phyloP scores from a whole-genome alignment of 2,113 vertebrate genomes.

The Perca flavescens region DNA sequence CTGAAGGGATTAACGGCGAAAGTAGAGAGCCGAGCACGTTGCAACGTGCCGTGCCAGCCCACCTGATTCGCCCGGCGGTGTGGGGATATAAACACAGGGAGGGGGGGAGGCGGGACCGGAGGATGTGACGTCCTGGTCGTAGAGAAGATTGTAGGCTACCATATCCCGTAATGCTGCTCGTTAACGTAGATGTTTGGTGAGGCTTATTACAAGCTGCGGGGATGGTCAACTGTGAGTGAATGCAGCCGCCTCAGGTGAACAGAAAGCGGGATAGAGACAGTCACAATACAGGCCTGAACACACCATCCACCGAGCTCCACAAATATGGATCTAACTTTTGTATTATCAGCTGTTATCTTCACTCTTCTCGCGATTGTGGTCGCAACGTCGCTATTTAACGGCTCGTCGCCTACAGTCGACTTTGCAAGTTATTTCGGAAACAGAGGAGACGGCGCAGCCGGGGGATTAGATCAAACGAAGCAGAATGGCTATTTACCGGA shows the following conservation, averaged over 20 bases:
- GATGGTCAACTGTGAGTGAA: constrained; percentile 31
- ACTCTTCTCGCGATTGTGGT: constrained; percentile 79
- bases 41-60: constrained; percentile 48
- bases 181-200: constrained; percentile 40
- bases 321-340: constrained; percentile 68
- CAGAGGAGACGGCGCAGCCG: neutral
- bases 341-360: constrained; percentile 68
- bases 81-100: neutral
- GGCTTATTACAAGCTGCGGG: constrained; percentile 40
- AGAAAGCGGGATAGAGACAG: neutral
- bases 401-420: constrained; percentile 39
- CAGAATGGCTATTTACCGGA: constrained; percentile 63
- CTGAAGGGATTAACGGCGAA: constrained; percentile 65
- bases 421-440: constrained; percentile 37
- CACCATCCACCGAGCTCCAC: neutral
- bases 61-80: constrained; percentile 18
- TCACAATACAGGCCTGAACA: accelerated
- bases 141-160: constrained; percentile 15
- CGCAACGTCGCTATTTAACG: constrained; percentile 70
- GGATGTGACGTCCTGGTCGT: constrained; percentile 65
- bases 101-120: constrained; percentile 21
- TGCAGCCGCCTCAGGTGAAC: neutral
- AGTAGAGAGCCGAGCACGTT: constrained; percentile 49
- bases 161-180: constrained; percentile 23
- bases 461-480: constrained; percentile 9